Base-by-base conservation (phyloP, 2,888 invertebrate genomes). In the Anodontia alba region DNA sequence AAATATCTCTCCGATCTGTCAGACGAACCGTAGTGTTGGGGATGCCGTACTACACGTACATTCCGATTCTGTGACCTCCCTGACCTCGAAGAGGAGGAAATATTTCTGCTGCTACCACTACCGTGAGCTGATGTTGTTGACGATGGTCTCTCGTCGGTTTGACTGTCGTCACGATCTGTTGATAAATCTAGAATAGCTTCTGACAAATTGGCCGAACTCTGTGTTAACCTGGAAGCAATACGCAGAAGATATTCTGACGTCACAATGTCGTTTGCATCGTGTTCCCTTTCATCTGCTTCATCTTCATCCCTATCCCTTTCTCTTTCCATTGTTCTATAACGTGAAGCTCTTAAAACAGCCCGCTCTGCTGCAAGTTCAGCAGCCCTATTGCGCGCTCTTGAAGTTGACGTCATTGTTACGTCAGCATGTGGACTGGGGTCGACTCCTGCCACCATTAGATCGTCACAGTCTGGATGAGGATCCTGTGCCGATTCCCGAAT, bases 41-140 rank as follows among this genome's bases (percentile, higher is more conserved):
- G 88, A 51, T 90, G 90, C 15, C 90, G 80, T 8, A 90, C 88
- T 0, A 90, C 90, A 54, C 88, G 82, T 12, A 87, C 87, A 68
- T 80, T 85, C 72, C 84, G 81, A 29, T 71, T 78, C 29, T 88
- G 83, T 43, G 88, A 67, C n/a, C 87, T 77, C 23, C 87, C 77
- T n/a, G 83, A 68, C 33, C 83, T 51, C 26, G 87, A 84, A 1
- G 87, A 84, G 17, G 87, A 80, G 23, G 83, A 81, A 15, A 72
- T 36, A 23, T 74, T 72, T 71, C 82, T 75, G 31, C 70, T 62
- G 8, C 81, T 49, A 42, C 79, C 54, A 8, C 80, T 49, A 36
- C 78, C 49, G 33, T 51, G 68, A 17, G 71, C 54, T 7, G 76
- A 70, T 8, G 78, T 73, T 0, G 80, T 71, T 33, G 80, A 70